Evolutionary conservation across 2,888 invertebrate genomes (phyloP), one percentile per base, ranked within the genome.

Genomic region (Celastrina argiolus): DNA sequence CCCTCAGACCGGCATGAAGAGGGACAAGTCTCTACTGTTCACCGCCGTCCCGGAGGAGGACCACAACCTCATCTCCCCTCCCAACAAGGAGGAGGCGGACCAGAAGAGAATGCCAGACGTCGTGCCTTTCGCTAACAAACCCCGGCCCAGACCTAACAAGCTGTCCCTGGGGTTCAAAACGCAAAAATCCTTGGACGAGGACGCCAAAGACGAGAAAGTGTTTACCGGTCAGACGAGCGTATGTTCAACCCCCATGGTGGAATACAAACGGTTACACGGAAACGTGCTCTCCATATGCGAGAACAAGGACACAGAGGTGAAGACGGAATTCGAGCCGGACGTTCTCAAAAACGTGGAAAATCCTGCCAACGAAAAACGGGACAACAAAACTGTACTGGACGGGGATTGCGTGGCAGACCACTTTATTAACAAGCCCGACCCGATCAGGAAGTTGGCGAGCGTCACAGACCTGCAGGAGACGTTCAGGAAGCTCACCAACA

Each of bases 31-130:
- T 0, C 83, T 96, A 2, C 94, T 96, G 39, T 96, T 96, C 77
- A 96, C 96, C 0, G 95, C 96, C 4, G 96, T 96, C 64, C 95
- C 96, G 1, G 96, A 96, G 86, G 96, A 97, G 78, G 94, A 93
- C 72, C 90, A 91, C 79, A 85, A 78, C 22, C 87, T 91, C 84
- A 90, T 89, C 70, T 91, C 91, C 0, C 91, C 91, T 0, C 91
- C 91, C 0, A 85, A 76, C 72, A 75, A 76, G 64, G 86, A 85
- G 10, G 81, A 82, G 18, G 72, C 78, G 6, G 75, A 77, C 41
- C 74, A 78, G 64, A 77, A 78, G 45, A 72, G 81, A 56, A 88
- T 91, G 87, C 92, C 91, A 0, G 92, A 92, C 69, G 92, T 92
- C 1, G 91, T 92, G 0, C 92, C 92, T 0, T 92, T 92, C 79